A percentile compares a stretch with the other conserved stretches of the same genome.
These are phyloP conservation scores for Diuraphis noxia DNA, from an alignment of 1,140 invertebrate genomes.

Conservation along the genomic window DNA sequence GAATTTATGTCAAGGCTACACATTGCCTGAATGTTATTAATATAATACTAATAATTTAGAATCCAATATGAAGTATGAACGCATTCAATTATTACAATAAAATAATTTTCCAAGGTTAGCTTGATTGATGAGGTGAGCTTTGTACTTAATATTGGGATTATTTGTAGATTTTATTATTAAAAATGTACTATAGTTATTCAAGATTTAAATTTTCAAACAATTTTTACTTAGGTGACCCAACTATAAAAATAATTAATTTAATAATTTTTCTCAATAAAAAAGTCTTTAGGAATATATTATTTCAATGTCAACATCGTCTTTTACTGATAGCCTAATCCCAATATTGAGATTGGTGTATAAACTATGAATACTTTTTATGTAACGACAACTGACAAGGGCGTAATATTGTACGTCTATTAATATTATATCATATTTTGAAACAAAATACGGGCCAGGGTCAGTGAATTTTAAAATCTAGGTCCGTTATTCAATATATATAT, in stretches of 20 bases:
- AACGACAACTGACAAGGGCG: conserved; percentile 44
- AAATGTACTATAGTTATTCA: background rate
- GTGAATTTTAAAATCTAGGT: conserved; percentile 53
- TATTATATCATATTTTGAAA: conserved; percentile 52
- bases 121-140: background rate
- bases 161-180: background rate
- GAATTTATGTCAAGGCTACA: conserved; percentile 46
- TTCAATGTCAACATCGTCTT: background rate
- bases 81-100: conserved; percentile 23
- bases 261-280: background rate
- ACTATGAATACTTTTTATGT: background rate
- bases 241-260: background rate
- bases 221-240: background rate
- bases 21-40: conserved; percentile 9
- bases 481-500: conserved; percentile 31
- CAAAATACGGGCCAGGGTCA: conserved; percentile 45
- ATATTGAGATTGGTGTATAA: background rate
- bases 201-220: background rate
- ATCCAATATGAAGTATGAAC: background rate
- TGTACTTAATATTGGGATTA: background rate
- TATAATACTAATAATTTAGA: conserved; percentile 11
- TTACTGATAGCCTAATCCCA: background rate
- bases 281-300: background rate
- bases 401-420: conserved; percentile 2
- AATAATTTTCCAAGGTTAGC: conserved; percentile 14